These are phyloP conservation scores for Sinocyclocheilus grahami DNA, from an alignment of 2,113 vertebrate species.

Conservation along the genomic window DNA sequence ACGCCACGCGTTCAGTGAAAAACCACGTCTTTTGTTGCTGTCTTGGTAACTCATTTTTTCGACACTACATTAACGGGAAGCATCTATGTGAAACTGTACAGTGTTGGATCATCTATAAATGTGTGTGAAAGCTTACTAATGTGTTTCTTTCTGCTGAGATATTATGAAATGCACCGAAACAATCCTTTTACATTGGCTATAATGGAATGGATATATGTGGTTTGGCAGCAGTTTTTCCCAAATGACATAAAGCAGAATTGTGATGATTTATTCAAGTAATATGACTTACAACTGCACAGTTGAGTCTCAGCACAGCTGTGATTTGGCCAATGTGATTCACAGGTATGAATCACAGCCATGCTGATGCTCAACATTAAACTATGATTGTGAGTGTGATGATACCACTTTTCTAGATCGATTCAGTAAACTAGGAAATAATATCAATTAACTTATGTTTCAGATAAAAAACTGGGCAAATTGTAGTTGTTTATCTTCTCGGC, in stretches of 20 bases:
- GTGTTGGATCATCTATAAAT: background rate
- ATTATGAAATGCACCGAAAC: background rate
- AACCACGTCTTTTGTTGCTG: constrained; percentile 13
- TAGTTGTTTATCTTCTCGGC: background rate
- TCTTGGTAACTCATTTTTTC: background rate
- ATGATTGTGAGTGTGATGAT: background rate
- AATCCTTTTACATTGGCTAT: background rate
- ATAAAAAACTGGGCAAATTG: background rate
- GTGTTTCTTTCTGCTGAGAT: background rate
- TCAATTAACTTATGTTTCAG: background rate
- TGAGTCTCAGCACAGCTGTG: background rate
- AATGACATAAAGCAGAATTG: background rate
- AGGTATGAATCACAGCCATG: background rate
- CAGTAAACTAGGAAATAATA: background rate
- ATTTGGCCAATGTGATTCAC: background rate
- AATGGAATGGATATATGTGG: background rate
- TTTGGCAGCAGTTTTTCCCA: background rate
- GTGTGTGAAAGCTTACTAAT: background rate
- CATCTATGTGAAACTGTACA: background rate
- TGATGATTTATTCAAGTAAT: background rate
- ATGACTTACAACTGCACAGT: too few relatives aligned
- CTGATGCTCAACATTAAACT: background rate
- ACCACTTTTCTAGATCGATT: background rate
- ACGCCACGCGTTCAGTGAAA: background rate
- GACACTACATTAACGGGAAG: background rate